Evolutionary conservation across 2,797 vertebrate species (phyloP).

Genomic region (Bovichtus variegatus): DNA sequence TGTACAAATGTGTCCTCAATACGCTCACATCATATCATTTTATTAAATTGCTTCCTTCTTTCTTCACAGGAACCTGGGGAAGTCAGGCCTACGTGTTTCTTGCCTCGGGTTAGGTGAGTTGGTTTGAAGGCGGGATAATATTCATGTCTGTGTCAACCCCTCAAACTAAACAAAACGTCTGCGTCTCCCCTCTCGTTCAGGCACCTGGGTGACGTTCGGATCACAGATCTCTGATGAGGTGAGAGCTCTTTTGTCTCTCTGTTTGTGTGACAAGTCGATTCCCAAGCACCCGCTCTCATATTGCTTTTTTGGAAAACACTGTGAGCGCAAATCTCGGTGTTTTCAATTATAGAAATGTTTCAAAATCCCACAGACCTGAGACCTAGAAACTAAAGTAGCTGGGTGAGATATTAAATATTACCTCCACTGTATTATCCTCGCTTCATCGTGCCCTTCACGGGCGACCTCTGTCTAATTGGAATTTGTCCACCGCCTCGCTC

Average conservation of each 20-base stretch:
- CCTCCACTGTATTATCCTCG: slow-evolving; percentile 15
- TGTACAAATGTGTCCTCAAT: slow-evolving; percentile 12
- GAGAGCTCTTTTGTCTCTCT: slow-evolving; percentile 56
- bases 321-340: slow-evolving; percentile 4
- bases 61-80: slow-evolving; percentile 83
- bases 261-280: slow-evolving; percentile 17
- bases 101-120: slow-evolving; percentile 86
- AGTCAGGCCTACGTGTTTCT: slow-evolving; percentile 86
- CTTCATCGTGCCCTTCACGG: slow-evolving; percentile 36
- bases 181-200: slow-evolving; percentile 70
- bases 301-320: slow-evolving; percentile 23
- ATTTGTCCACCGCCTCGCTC: slow-evolving; percentile 30
- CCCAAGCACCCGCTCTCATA: neutral
- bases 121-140: slow-evolving; percentile 27
- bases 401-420: slow-evolving; percentile 15
- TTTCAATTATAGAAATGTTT: slow-evolving; percentile 34
- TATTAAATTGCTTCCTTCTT: slow-evolving; percentile 1
- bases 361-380: slow-evolving; percentile 27
- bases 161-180: slow-evolving; percentile 32
- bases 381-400: slow-evolving; percentile 3
- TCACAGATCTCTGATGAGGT: slow-evolving; percentile 96
- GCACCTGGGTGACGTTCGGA: slow-evolving; percentile 95
- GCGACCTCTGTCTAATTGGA: slow-evolving; percentile 39
- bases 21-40: slow-evolving; percentile 3
- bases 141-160: slow-evolving; percentile 14